Conservation (phyloP, 2,888 invertebrate species). For the Eristalis tenax region DNA sequence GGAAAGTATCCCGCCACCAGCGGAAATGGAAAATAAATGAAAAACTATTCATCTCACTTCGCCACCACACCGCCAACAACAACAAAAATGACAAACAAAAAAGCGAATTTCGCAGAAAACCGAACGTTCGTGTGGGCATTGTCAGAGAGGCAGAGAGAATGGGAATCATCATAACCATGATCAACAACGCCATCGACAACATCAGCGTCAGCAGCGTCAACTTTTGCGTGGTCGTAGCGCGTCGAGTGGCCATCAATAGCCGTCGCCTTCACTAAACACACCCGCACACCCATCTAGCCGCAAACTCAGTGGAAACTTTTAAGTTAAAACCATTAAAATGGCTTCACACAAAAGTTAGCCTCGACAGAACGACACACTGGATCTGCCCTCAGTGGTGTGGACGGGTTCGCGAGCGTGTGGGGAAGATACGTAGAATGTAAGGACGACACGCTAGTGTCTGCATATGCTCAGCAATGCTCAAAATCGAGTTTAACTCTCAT, state of each 20-base stretch:
- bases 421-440: background rate
- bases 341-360: constrained; percentile 63
- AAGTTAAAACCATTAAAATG: constrained; percentile 68
- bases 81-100: background rate
- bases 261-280: background rate
- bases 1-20: constrained; percentile 65
- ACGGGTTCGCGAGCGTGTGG: background rate
- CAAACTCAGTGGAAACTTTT: constrained; percentile 44
- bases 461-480: constrained; percentile 69
- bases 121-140: background rate
- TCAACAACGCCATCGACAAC: constrained; percentile 60
- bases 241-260: constrained; percentile 66
- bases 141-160: background rate
- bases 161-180: constrained; percentile 55
- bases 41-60: constrained; percentile 71
- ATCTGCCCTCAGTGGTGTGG: background rate
- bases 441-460: constrained; percentile 28
- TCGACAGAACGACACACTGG: constrained; percentile 9
- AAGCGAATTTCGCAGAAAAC: background rate
- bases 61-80: background rate
- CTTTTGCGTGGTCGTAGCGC: constrained; percentile 35
- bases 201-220: constrained; percentile 22
- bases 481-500: constrained; percentile 70
- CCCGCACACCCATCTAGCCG: background rate
- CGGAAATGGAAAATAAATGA: constrained; percentile 73